phyloP scores from a whole-genome alignment of 2,797 vertebrate genomes.

The Rachycentron canadum region DNA sequence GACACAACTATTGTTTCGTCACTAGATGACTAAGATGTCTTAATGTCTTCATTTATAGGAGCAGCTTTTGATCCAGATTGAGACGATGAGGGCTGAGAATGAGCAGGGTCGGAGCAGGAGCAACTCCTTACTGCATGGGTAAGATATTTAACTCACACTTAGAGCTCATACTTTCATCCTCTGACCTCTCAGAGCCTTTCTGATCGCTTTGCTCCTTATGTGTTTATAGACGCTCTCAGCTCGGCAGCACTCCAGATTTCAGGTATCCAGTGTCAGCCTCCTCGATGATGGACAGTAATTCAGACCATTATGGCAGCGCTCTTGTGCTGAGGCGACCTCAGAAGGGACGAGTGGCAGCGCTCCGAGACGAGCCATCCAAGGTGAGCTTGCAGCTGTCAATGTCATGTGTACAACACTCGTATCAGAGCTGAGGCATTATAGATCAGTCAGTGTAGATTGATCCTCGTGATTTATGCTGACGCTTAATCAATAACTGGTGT shows the following conservation, averaged over 20 bases:
- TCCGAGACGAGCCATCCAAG: slow-evolving; percentile 96
- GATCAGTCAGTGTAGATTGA: too few species aligned
- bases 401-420: neutral
- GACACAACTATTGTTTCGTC: neutral
- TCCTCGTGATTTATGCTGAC: neutral
- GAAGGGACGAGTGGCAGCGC: slow-evolving; percentile 92
- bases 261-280: slow-evolving; percentile 90
- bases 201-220: neutral
- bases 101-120: slow-evolving; percentile 91
- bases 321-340: slow-evolving; percentile 93
- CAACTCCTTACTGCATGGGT: slow-evolving; percentile 93
- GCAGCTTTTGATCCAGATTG: slow-evolving; percentile 93
- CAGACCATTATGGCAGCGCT: slow-evolving; percentile 88
- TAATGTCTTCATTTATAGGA: slow-evolving; percentile 82
- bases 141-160: slow-evolving; percentile 1
- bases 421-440: neutral
- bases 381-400: slow-evolving; percentile 65
- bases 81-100: slow-evolving; percentile 90
- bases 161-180: rapidly evolving
- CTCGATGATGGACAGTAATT: slow-evolving; percentile 89
- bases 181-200: neutral
- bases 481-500: neutral
- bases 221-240: slow-evolving; percentile 85
- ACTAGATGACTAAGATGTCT: neutral
- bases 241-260: slow-evolving; percentile 94